phyloP scores from a whole-genome alignment of 64 coral and sea anemone genomes.

The Pocillopora damicornis region DNA sequence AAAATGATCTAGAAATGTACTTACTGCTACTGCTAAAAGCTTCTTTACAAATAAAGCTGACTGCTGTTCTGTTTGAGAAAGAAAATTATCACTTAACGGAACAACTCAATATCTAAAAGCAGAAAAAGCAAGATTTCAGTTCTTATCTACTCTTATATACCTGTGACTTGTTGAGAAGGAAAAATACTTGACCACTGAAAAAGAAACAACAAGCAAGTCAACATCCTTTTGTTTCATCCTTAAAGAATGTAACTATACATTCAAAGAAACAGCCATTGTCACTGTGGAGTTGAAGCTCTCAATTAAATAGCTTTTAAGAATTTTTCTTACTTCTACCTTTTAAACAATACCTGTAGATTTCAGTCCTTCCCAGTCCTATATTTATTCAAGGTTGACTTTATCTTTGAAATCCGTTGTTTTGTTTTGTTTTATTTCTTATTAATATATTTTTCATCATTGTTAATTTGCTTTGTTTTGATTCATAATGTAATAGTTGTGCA shows the following conservation, averaged over 20 bases:
- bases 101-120: not conserved
- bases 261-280: no score
- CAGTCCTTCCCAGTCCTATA: not conserved
- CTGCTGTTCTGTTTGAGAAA: slow-evolving; percentile 73
- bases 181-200: slow-evolving; percentile 92
- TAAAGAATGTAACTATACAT: no score
- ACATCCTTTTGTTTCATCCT: not conserved
- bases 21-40: slow-evolving; percentile 96
- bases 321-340: no score
- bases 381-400: no score
- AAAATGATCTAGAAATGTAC: slow-evolving; percentile 6
- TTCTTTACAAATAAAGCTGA: slow-evolving; percentile 98
- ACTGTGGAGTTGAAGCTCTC: no score
- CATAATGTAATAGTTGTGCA: no score
- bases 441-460: no score
- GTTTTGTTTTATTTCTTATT: no score
- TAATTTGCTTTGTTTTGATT: no score
- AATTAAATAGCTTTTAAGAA: no score
- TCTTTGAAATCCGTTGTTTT: no score
- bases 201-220: not conserved
- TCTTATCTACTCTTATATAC: slow-evolving; percentile 8
- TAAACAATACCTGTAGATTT: not conserved
- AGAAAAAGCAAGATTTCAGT: not conserved
- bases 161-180: slow-evolving; percentile 92
- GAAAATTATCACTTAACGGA: not conserved